Evolutionary conservation across 2,888 invertebrate species (phyloP).

Genomic region (Drosophila fulvimacula): DNA sequence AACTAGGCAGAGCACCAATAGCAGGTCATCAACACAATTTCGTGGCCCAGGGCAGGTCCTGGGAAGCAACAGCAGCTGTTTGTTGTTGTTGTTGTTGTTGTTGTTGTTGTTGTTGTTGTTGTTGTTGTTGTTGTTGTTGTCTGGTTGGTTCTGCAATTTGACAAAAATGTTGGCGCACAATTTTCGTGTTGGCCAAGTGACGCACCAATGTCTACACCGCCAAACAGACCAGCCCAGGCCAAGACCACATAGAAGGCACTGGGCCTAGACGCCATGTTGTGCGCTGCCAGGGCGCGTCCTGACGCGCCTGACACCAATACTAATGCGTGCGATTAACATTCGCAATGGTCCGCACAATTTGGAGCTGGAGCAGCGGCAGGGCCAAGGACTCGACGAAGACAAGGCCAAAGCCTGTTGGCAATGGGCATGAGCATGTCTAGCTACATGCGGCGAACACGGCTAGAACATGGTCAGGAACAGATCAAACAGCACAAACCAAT

Average conservation of each 20-base stretch:
- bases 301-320: conserved; percentile 72
- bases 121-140: conserved; percentile 29
- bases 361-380: neutral
- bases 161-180: conserved; percentile 69
- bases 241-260: conserved; percentile 18
- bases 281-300: conserved; percentile 49
- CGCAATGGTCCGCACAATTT: conserved; percentile 39
- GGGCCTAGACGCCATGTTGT: conserved; percentile 33
- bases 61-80: conserved; percentile 22
- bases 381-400: neutral
- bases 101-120: conserved; percentile 20
- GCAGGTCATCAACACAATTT: conserved; percentile 19
- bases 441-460: conserved; percentile 40
- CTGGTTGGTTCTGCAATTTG: conserved; percentile 53
- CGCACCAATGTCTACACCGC: conserved; percentile 57
- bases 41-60: conserved; percentile 12
- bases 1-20: conserved; percentile 14
- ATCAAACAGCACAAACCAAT: conserved; percentile 35
- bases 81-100: conserved; percentile 14
- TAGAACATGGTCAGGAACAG: conserved; percentile 57
- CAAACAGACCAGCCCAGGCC: conserved; percentile 14
- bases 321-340: conserved; percentile 77
- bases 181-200: conserved; percentile 68
- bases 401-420: conserved; percentile 12
- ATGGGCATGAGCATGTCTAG: conserved; percentile 46